Evolutionary conservation across 2,888 invertebrate genomes (phyloP).

Genomic region (Neelides folsomi): DNA sequence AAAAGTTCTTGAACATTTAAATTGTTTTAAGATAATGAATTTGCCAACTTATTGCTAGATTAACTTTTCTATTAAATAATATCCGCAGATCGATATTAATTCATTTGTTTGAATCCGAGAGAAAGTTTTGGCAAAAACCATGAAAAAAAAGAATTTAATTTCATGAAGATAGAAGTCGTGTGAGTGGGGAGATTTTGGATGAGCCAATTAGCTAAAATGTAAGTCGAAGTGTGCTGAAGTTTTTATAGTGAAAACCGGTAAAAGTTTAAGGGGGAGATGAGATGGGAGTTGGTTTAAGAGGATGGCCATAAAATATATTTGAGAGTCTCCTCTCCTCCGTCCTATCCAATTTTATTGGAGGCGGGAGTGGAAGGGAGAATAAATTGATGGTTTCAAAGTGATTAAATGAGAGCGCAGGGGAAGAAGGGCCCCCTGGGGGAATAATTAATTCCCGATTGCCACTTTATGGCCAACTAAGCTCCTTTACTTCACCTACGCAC

Average conservation of each 20-base stretch:
- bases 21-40: too few relatives aligned
- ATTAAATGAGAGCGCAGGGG: conserved; percentile 19
- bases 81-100: conserved; percentile 2
- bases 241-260: background rate
- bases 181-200: background rate
- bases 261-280: conserved; percentile 2
- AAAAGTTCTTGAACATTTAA: too few relatives aligned
- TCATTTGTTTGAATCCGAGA: background rate
- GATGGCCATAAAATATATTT: too few relatives aligned
- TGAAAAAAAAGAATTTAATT: conserved; percentile 1
- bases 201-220: conserved; percentile 1
- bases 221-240: background rate
- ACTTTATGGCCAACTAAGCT: conserved; percentile 24
- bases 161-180: too few relatives aligned
- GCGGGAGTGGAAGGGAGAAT: conserved; percentile 7
- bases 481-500: too few relatives aligned
- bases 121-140: background rate
- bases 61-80: too few relatives aligned
- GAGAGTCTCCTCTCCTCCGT: too few relatives aligned
- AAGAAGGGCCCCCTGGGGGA: conserved; percentile 35
- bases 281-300: background rate
- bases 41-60: too few relatives aligned
- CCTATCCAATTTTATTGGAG: conserved; percentile 5
- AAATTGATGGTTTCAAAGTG: conserved; percentile 6
- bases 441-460: conserved; percentile 37